Percentiles rank a stretch among this genome's conserved stretches.
Evolutionary conservation across 2,888 invertebrate genomes (phyloP).

Genomic region (Drosophila nr. fundita): DNA sequence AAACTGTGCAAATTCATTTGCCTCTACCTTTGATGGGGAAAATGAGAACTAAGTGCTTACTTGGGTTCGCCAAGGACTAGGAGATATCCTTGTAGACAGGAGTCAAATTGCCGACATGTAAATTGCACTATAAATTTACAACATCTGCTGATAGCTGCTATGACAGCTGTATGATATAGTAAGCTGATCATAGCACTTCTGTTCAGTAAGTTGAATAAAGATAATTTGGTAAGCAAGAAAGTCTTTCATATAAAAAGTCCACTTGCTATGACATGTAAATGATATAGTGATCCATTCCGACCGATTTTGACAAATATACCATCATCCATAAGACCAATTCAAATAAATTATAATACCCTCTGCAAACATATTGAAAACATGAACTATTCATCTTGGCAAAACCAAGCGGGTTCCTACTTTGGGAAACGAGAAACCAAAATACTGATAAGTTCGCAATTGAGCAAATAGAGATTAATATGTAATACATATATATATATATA

Average conservation of each 20-base stretch:
- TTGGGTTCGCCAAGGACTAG: not conserved
- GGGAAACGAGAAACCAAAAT: not conserved
- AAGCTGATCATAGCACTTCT: not conserved
- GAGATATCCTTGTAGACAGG: not conserved
- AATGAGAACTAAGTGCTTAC: not conserved
- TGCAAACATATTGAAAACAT: not conserved
- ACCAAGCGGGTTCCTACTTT: not conserved
- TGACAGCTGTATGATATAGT: not conserved
- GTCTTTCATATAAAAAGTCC: too few species aligned
- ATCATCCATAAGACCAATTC: not conserved
- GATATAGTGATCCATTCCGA: not conserved
- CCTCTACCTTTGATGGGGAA: not conserved
- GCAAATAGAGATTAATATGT: not conserved
- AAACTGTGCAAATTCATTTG: not conserved
- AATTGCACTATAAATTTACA: not conserved
- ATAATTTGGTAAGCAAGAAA: not conserved
- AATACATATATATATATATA: not conserved
- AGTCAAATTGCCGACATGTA: not conserved
- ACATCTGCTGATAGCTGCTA: not conserved
- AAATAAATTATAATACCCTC: not conserved
- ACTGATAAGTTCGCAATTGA: not conserved
- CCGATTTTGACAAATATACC: not conserved
- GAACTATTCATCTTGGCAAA: not conserved
- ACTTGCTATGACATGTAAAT: not conserved
- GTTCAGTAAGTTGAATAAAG: not conserved